A percentile compares a stretch with the other conserved stretches of the same genome.
phyloP scores from a whole-genome alignment of 2,113 vertebrate species.

The Tetrao urogallus region DNA sequence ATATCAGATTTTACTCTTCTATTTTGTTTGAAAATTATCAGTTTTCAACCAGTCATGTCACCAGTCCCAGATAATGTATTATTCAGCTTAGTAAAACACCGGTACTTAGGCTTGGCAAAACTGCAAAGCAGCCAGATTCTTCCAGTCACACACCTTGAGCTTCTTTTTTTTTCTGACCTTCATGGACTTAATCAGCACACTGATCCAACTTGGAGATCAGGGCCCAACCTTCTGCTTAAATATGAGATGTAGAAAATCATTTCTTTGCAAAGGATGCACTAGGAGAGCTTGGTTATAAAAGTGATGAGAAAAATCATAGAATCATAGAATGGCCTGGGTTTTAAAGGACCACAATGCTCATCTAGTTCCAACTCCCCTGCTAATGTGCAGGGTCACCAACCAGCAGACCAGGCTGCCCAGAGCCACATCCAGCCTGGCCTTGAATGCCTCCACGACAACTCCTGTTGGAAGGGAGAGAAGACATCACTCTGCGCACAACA shows the following conservation, averaged over 20 bases:
- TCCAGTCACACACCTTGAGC: neutral
- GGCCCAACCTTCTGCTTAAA: neutral
- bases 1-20: too few species aligned
- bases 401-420: too few species aligned
- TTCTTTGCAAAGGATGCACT: neutral
- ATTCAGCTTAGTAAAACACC: neutral
- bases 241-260: neutral
- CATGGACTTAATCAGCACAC: neutral
- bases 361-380: too few species aligned
- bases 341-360: too few species aligned
- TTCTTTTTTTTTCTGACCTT: neutral
- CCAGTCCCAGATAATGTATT: neutral
- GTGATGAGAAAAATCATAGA: neutral
- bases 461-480: neutral
- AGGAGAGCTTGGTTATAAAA: neutral
- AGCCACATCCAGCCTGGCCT: too few species aligned
- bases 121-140: neutral
- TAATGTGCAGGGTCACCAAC: too few species aligned
- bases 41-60: neutral
- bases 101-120: neutral
- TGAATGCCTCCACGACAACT: neutral
- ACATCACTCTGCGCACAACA: neutral
- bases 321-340: too few species aligned
- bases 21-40: neutral
- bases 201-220: neutral